Evolutionary conservation across 2,113 vertebrate genomes (phyloP).

Genomic region (Tenrec ecaudatus): DNA sequence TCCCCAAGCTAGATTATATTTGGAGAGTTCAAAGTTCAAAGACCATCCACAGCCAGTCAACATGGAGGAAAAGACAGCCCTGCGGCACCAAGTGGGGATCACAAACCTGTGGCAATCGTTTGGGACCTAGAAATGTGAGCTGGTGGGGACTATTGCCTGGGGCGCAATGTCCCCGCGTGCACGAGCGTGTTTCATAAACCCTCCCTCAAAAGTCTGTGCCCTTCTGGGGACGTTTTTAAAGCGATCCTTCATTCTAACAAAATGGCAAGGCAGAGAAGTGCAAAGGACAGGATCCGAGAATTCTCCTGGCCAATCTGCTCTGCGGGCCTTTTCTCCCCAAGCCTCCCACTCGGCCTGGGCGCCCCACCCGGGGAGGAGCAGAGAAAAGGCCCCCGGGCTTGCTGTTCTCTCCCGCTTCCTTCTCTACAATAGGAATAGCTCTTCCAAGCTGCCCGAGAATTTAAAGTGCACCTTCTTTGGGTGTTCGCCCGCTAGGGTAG

Average conservation of each 20-base stretch:
- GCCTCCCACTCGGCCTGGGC: constrained; percentile 76
- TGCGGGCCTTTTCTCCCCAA: constrained; percentile 72
- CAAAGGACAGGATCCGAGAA: constrained; percentile 82
- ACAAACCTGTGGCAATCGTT: neutral
- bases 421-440: constrained; percentile 71
- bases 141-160: constrained; percentile 12
- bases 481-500: neutral
- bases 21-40: constrained; percentile 21
- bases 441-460: constrained; percentile 58
- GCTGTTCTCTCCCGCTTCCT: constrained; percentile 13
- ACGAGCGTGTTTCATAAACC: constrained; percentile 49
- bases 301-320: constrained; percentile 82
- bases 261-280: constrained; percentile 82
- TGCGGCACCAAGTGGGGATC: neutral
- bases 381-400: constrained; percentile 68
- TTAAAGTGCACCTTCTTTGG: constrained; percentile 61
- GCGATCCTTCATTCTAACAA: constrained; percentile 75
- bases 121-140: neutral
- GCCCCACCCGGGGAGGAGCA: constrained; percentile 67
- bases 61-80: neutral
- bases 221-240: constrained; percentile 79
- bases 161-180: constrained; percentile 40
- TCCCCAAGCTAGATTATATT: neutral
- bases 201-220: constrained; percentile 73
- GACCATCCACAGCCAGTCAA: neutral